Conservation (phyloP, 2,797 vertebrate genomes). For the Hydrophis major region DNA sequence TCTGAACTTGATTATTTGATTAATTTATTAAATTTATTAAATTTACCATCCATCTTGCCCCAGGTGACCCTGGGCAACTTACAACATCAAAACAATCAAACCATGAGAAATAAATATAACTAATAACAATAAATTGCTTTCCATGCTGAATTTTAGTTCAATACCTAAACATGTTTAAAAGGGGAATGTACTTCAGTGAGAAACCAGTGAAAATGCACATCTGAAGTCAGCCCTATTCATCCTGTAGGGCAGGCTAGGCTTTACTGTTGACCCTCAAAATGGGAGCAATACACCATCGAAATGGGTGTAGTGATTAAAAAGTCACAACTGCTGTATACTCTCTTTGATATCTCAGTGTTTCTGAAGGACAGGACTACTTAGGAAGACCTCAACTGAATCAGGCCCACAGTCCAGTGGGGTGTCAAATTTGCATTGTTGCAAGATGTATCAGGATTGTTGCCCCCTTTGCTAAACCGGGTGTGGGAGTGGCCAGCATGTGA, state of each 20-base stretch:
- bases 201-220: neutral
- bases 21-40: neutral
- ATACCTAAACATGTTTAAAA: neutral
- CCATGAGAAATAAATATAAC: neutral
- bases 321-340: neutral
- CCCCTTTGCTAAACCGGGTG: no score
- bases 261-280: neutral
- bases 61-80: neutral
- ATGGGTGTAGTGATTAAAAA: neutral
- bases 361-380: neutral
- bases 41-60: accelerated
- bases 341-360: neutral
- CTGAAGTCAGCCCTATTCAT: neutral
- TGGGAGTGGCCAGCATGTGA: no score
- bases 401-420: neutral
- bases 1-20: neutral
- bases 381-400: neutral
- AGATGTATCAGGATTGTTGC: no score
- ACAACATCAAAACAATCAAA: neutral
- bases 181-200: neutral
- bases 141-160: neutral
- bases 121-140: neutral
- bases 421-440: no score
- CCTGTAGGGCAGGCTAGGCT: neutral
- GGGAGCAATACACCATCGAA: neutral